Evolutionary conservation across 2,888 invertebrate species (phyloP), one percentile per base, ranked within the genome.

Genomic region (Dione vanillae): DNA sequence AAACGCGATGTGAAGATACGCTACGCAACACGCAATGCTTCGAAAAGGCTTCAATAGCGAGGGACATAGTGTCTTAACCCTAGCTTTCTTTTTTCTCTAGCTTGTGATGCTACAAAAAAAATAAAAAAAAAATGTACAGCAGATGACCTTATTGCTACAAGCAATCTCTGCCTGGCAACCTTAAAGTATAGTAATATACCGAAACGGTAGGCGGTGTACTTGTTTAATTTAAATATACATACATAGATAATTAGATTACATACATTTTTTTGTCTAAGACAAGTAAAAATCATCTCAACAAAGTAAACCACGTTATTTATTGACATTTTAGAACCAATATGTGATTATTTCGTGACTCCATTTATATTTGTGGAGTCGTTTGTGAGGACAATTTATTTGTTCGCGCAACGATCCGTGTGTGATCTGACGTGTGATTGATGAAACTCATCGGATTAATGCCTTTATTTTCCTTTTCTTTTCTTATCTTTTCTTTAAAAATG

Each of bases 401-500:
- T 67, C 69, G 67, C 52, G 70, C 69, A 75, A 72, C 65, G 76
- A 70, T 70, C 67, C 70, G 82, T 79, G 81, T 82, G 79, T 82
- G 82, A 85, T 84, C 80, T 83, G 82, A 80, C 82, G 75, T 74
- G 77, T 83, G 87, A 89, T 85, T 84, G 85, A 89, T 88, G 80
- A 78, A 40, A 45, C 51, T 62, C 66, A 49, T 66, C 49, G 54
- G 54, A 56, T 56, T 56, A 56, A 56, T 37, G 37, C 16, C 54
- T 56, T 37, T 56, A 37, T 56, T 56, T 56, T 56, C 16, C 43
- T 27, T 19, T 12, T n/a, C 27, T 20, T 64, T 16, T 45, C 62
- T 62, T 47, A 41, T 67, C 19, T 65, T 68, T 52, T 37, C n/a
- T 66, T 69, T 62, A 58, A 45, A 61, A 59, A 43, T 37, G 58